These are phyloP conservation scores for Labeo catla DNA, from an alignment of 2,113 vertebrate species.

Conservation along the genomic window DNA sequence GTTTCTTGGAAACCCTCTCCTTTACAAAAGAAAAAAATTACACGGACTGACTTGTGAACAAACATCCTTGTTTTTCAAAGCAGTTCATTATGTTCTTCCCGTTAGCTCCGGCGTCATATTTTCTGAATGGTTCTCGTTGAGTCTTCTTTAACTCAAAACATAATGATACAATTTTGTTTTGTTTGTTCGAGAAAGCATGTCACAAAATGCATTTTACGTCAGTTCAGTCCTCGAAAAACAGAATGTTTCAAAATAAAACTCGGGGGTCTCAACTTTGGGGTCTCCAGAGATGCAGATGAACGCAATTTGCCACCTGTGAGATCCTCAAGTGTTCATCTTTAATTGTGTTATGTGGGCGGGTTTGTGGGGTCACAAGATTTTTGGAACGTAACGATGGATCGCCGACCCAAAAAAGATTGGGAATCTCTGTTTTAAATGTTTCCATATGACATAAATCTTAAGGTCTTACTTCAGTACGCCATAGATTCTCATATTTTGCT, in stretches of 20 bases:
- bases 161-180: neutral
- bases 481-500: constrained; percentile 31
- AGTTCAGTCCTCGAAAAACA: neutral
- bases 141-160: neutral
- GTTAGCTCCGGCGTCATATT: neutral
- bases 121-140: constrained; percentile 8
- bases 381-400: neutral
- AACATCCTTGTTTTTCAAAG: constrained; percentile 33
- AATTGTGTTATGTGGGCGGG: neutral
- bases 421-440: constrained; percentile 25
- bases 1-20: constrained; percentile 15
- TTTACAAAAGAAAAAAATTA: neutral
- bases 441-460: constrained; percentile 27
- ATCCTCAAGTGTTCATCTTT: neutral
- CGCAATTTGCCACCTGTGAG: neutral
- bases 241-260: neutral
- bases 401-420: neutral
- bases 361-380: neutral
- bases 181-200: constrained; percentile 12
- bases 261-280: neutral
- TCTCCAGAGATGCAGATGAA: neutral
- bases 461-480: neutral
- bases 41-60: constrained; percentile 23
- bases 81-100: neutral
- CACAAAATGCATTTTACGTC: neutral